Conservation (phyloP, 1,140 invertebrate species). For the Steinernema khuongi region DNA sequence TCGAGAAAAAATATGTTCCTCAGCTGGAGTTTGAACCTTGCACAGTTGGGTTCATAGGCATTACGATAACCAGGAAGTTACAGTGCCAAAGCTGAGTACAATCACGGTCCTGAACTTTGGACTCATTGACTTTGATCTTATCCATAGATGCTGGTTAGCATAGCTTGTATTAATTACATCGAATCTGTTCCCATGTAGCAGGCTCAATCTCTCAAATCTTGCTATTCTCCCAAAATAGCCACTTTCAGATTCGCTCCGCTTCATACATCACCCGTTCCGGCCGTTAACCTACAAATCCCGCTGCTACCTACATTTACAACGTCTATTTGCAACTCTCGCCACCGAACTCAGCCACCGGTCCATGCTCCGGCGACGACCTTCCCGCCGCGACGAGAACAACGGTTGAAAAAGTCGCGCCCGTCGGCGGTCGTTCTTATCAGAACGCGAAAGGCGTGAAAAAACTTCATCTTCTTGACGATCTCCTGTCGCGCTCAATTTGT, state of each 20-base stretch:
- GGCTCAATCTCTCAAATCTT: too few relatives aligned
- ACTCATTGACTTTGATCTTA: too few relatives aligned
- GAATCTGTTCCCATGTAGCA: too few relatives aligned
- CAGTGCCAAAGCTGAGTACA: too few relatives aligned
- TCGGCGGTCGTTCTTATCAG: conserved; percentile 13
- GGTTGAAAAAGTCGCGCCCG: not conserved
- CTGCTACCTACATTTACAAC: not conserved
- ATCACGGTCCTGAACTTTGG: too few relatives aligned
- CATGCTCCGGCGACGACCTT: not conserved
- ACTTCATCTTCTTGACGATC: conserved; percentile 16
- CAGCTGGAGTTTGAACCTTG: too few relatives aligned
- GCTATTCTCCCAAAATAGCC: not conserved
- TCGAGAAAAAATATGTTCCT: too few relatives aligned
- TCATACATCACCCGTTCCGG: not conserved
- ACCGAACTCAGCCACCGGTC: too few relatives aligned
- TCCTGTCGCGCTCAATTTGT: conserved; percentile 10
- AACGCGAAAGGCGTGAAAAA: conserved; percentile 14
- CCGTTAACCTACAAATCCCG: not conserved
- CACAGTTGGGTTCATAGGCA: too few relatives aligned
- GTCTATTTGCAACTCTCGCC: conserved; percentile 6
- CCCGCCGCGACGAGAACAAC: not conserved
- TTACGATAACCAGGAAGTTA: too few relatives aligned
- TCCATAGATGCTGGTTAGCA: too few relatives aligned
- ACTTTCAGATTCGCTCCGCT: not conserved
- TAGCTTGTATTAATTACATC: too few relatives aligned